Percentiles rank a stretch among this genome's conserved stretches.
These are phyloP conservation scores for Oryzias melastigma DNA, from an alignment of 2,113 vertebrate genomes.

Conservation along the genomic window DNA sequence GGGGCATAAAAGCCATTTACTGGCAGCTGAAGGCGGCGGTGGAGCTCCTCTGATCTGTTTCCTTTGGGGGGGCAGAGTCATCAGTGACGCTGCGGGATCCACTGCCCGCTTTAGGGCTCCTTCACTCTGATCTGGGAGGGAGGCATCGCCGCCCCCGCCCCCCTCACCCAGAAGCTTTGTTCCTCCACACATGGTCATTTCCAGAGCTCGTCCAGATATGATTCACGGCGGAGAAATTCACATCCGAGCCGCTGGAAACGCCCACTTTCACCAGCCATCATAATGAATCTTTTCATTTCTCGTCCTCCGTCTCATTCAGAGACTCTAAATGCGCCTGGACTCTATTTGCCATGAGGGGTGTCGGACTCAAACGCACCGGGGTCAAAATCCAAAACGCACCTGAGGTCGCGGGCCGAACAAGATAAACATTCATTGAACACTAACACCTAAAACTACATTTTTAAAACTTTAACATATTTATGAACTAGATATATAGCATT, in stretches of 20 bases:
- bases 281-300: constrained; percentile 56
- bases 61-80: constrained; percentile 38
- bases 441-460: too few relatives aligned
- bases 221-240: constrained; percentile 51
- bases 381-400: too few relatives aligned
- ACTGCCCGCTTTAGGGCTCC: background rate
- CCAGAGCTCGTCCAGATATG: constrained; percentile 24
- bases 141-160: too few relatives aligned
- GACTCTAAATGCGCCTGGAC: constrained; percentile 55
- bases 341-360: constrained; percentile 42
- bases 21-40: constrained; percentile 49
- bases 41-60: constrained; percentile 20
- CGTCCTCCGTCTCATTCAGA: constrained; percentile 44
- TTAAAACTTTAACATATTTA: too few relatives aligned
- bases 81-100: constrained; percentile 28
- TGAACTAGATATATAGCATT: too few relatives aligned
- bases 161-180: too few relatives aligned
- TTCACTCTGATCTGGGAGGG: too few relatives aligned
- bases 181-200: constrained; percentile 9
- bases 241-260: constrained; percentile 44
- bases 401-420: too few relatives aligned
- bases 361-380: too few relatives aligned
- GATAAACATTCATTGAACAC: too few relatives aligned
- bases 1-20: constrained; percentile 57
- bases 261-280: constrained; percentile 38